Base-by-base conservation (phyloP, 2,113 vertebrate genomes). In the Oncorhynchus mykiss region DNA sequence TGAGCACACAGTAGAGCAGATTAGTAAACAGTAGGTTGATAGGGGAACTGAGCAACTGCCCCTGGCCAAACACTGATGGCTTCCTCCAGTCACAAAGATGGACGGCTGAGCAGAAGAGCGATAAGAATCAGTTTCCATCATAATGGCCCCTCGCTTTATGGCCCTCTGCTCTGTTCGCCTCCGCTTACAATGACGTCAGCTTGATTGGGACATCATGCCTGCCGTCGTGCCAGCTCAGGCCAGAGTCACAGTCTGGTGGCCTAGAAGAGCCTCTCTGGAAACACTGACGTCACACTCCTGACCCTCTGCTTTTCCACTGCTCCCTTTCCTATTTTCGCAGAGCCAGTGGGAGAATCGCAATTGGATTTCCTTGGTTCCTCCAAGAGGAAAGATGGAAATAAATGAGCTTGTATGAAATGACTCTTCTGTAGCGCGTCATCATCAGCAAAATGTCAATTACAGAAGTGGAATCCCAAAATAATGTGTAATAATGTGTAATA, bases 111-210 rank as follows among this genome's bases (percentile, higher is more conserved):
- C 54, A 73, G 65, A 76, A 62, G 78, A 31, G 31, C 29, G 87
- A 90, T 87, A 89, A 78, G 65, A 68, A 91, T 90, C 84, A 73
- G 83, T 89, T 92, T 90, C 89, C 88, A 72, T 77, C 57, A 68
- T 79, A 74, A 81, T 70, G 62, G 57, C 62, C 24, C n/a, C 14
- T n/a, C 67, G 66, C 27, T 87, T 85, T 82, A 80, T 84, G 74
- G 77, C 67, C 73, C 67, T 78, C 14, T 57, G 66, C 72, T 78
- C 20, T 66, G 72, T 84, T 76, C 72, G 51, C 54, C 70, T 24
- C 67, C 57, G 73, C 39, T 68, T 60, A 67, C 71, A 84, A 84
- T 80, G 81, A 85, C 68, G 67, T 77, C 71, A 83, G 82, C 81
- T 45, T 81, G 77, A 84, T 83, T 49, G 78, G 31, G 51, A 76